Evolutionary conservation across 2,888 invertebrate genomes (phyloP), one percentile per base, ranked within the genome.

Genomic region (Apamea epomidion): DNA sequence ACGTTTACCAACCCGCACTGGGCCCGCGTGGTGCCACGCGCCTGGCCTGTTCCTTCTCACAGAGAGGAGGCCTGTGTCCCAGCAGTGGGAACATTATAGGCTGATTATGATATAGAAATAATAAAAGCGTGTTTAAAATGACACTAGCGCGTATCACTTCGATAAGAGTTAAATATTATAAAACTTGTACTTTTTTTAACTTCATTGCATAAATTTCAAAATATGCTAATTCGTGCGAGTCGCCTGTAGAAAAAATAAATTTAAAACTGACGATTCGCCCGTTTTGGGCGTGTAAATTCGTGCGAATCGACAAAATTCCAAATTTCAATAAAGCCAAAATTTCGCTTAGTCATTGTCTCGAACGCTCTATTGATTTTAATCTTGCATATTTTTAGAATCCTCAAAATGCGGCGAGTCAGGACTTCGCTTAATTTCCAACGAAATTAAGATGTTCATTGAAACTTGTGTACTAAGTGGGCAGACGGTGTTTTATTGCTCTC

Each of bases 371-470:
- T 82, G 81, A 85, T 81, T 87, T 82, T 62, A 82, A 87, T 88
- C 77, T 54, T 80, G 75, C 68, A 86, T 72, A 86, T 80, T 87
- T 85, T 81, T 76, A 71, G 65, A 21, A 78, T 62, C 42, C 68
- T 74, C 25, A 58, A 79, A 83, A 73, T 78, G 69, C 67, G 75
- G 73, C 87, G 84, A 84, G 73, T 81, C 74, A 76, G 68, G 48
- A 68, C 42, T 81, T 86, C 51, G 45, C 25, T 37, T 51, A 81
- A 83, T 84, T 60, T 76, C 29, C 79, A 45, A 64, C 62, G 64
- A 80, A 84, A 86, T 83, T 73, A 86, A 82, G 78, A 54, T 70
- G 76, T 81, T 80, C 72, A 72, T 83, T 80, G 68, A 80, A 86
- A 81, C 77, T 86, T 81, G 79, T 76, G 42, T 74, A 60, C 79